phyloP scores from a whole-genome alignment of 2,797 vertebrate species.

The Diplodus sargus region DNA sequence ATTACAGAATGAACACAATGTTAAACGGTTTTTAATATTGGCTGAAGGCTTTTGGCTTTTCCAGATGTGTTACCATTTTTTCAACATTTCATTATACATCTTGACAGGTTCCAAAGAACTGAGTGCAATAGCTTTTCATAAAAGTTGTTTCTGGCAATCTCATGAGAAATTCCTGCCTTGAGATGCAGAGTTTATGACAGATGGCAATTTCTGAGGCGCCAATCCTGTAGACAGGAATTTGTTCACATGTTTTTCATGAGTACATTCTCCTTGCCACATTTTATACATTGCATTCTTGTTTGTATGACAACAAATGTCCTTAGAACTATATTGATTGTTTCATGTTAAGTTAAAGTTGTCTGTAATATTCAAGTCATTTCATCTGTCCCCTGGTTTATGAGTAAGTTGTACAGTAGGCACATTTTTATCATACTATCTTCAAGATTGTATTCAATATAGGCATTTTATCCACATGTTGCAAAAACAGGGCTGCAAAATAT shows the following conservation, averaged over 20 bases:
- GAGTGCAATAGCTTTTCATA: background rate
- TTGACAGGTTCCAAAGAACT: background rate
- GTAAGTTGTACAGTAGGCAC: background rate
- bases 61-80: constrained; percentile 1
- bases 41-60: background rate
- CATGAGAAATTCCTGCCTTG: background rate
- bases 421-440: background rate
- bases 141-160: background rate
- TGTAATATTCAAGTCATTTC: background rate
- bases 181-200: background rate
- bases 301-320: background rate
- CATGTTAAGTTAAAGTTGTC: background rate
- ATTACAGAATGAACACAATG: background rate
- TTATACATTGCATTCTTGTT: background rate
- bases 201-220: background rate
- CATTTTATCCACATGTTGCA: background rate
- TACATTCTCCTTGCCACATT: background rate
- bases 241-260: background rate
- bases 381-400: background rate
- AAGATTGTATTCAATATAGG: background rate
- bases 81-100: background rate
- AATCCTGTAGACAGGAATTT: background rate
- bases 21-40: constrained; percentile 8
- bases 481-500: too few relatives aligned
- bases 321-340: background rate